A percentile compares a stretch with the other conserved stretches of the same genome.
These are phyloP conservation scores for Drosophila orosa DNA, from an alignment of 1,140 invertebrate genomes.

Conservation along the genomic window DNA sequence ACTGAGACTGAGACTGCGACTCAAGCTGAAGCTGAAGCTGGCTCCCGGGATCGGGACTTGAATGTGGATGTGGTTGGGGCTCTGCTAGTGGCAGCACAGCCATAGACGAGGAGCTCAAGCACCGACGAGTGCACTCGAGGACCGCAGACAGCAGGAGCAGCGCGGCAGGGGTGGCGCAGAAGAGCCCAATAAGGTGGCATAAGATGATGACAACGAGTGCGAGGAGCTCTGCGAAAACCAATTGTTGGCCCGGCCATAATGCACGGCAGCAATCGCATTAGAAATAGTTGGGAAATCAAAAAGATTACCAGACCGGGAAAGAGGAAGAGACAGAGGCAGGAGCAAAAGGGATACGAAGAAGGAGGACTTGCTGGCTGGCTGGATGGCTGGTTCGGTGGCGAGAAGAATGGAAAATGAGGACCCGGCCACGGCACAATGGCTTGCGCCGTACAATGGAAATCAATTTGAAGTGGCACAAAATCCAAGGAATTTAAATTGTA, in stretches of 20 bases:
- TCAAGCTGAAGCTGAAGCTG: constrained; percentile 7
- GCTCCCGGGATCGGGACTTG: constrained; percentile 7
- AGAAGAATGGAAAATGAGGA: constrained; percentile 47
- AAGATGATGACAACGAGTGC: constrained; percentile 60
- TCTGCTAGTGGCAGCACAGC: constrained; percentile 49
- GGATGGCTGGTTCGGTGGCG: constrained; percentile 10
- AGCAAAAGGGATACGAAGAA: constrained; percentile 4
- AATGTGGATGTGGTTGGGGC: constrained; percentile 18
- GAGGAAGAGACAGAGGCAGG: background rate
- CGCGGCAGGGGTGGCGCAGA: constrained; percentile 8
- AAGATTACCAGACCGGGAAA: constrained; percentile 63
- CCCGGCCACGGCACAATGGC: constrained; percentile 40
- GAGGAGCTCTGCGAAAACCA: constrained; percentile 58
- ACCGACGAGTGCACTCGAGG: constrained; percentile 68
- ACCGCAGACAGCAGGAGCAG: constrained; percentile 42
- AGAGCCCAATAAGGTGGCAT: constrained; percentile 63
- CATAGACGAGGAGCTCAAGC: constrained; percentile 50
- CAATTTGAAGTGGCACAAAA: constrained; percentile 51
- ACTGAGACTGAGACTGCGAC: constrained; percentile 5
- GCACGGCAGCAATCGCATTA: constrained; percentile 78
- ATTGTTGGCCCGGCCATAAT: constrained; percentile 66
- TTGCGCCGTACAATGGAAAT: constrained; percentile 60
- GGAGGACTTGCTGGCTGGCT: constrained; percentile 2
- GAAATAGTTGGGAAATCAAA: constrained; percentile 81
- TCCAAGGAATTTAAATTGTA: constrained; percentile 62